Conservation (phyloP, 2,797 vertebrate genomes). For the Lithobates sylvaticus region DNA sequence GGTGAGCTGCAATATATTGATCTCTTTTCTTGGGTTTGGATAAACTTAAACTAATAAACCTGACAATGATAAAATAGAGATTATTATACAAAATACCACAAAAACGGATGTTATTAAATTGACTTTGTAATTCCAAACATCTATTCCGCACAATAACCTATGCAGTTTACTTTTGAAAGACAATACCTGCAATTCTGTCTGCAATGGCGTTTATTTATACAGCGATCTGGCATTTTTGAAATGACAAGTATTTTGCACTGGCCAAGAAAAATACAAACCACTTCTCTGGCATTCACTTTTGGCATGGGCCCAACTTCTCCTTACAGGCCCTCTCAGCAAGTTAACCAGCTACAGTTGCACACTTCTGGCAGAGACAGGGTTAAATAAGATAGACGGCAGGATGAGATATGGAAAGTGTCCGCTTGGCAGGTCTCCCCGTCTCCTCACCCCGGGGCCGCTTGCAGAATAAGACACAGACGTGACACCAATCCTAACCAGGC, state of each 20-base stretch:
- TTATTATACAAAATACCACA: neutral
- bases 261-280: constrained; percentile 41
- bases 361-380: constrained; percentile 15
- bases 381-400: constrained; percentile 53
- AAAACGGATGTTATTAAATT: neutral
- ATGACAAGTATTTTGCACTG: constrained; percentile 6
- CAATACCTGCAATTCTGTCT: constrained; percentile 39
- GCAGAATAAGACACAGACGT: constrained; percentile 60
- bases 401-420: constrained; percentile 62
- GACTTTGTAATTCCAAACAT: neutral
- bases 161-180: constrained; percentile 16
- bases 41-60: neutral
- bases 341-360: constrained; percentile 19
- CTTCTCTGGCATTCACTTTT: constrained; percentile 24
- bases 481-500: constrained; percentile 60
- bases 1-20: neutral
- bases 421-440: constrained; percentile 56
- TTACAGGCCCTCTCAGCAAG: constrained; percentile 11
- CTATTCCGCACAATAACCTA: constrained; percentile 11
- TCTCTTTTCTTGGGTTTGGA: neutral
- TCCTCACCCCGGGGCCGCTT: constrained; percentile 57
- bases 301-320: constrained; percentile 16
- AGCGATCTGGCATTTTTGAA: constrained; percentile 26
- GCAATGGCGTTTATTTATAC: constrained; percentile 8
- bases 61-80: neutral